Base-by-base conservation (phyloP, 2,888 invertebrate species). In the Stenolophus ochropezus region DNA sequence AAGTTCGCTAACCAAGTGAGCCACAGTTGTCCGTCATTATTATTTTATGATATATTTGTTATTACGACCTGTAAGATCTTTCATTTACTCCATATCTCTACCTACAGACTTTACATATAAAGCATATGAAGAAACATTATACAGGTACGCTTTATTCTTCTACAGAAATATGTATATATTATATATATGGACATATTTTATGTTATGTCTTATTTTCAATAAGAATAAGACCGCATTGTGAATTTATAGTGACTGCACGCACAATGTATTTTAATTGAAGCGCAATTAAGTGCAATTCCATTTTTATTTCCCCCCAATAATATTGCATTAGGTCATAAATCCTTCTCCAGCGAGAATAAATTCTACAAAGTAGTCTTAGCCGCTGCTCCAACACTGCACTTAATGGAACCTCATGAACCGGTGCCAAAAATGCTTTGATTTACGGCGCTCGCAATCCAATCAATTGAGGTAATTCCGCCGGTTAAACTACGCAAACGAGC, bases 361-460 rank as follows among this genome's bases (percentile, higher is more conserved):
- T 69, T 69, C 18, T 33, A 4, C 27, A 69, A 69, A 69, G 65
- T 69, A 69, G 65, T 69, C 65, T 69, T 69, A 69, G 65, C n/a
- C n/a, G n/a, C n/a, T n/a, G n/a, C 27, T 69, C 18, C 65, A 69
- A 69, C 65, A 69, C 65, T 69, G 65, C 65, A 27, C 65, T 69
- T 69, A 69, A 69, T 69, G 65, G 65, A 69, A 69, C 27, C 42
- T 69, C 65, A 69, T 69, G 65, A 69, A 69, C 65, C 65, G 14
- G 65, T 69, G 65, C 65, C 65, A 69, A 69, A 69, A 69, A 69
- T 69, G 16, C 33, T 16, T 69, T 69, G 65, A 69, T 69, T 69
- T 69, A 69, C 65, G 65, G 18, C 33, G 27, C 65, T 69, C 33
- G 18, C 65, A 42, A 69, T 69, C 65, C 33, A 69, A 69, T 69